Percentiles rank a stretch among this genome's conserved stretches.
Evolutionary conservation across 2,888 invertebrate species (phyloP).

Genomic region (Camptogramma bilineatum): DNA sequence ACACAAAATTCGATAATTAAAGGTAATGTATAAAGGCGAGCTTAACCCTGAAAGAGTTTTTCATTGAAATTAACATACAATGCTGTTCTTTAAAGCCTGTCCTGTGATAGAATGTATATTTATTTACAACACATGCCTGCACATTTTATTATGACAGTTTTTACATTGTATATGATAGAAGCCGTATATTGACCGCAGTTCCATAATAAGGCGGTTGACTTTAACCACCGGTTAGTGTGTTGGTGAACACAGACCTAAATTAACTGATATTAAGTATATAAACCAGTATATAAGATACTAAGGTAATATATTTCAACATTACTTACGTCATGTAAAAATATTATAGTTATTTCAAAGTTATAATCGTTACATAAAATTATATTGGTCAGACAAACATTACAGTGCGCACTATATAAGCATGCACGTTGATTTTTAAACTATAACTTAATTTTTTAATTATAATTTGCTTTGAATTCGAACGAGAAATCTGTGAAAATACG

Average conservation of each 20-base stretch:
- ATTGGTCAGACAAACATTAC: conserved; percentile 23
- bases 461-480: too few relatives aligned
- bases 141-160: too few relatives aligned
- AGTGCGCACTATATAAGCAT: conserved; percentile 7
- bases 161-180: too few relatives aligned
- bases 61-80: background rate
- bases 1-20: too few relatives aligned
- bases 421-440: conserved; percentile 1
- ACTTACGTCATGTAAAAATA: conserved; percentile 25
- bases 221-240: conserved; percentile 1
- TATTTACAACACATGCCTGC: too few relatives aligned
- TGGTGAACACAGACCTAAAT: conserved; percentile 8
- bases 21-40: too few relatives aligned
- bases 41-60: too few relatives aligned
- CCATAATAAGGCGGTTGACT: background rate
- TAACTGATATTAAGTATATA: background rate
- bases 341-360: conserved; percentile 17
- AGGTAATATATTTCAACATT: conserved; percentile 7
- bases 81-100: too few relatives aligned
- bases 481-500: background rate
- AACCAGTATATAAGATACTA: conserved; percentile 12
- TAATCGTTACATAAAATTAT: conserved; percentile 26
- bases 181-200: background rate
- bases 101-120: background rate
- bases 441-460: background rate